These are phyloP conservation scores for Drosophila acutilabella DNA, from an alignment of 2,888 invertebrate species.

Conservation along the genomic window DNA sequence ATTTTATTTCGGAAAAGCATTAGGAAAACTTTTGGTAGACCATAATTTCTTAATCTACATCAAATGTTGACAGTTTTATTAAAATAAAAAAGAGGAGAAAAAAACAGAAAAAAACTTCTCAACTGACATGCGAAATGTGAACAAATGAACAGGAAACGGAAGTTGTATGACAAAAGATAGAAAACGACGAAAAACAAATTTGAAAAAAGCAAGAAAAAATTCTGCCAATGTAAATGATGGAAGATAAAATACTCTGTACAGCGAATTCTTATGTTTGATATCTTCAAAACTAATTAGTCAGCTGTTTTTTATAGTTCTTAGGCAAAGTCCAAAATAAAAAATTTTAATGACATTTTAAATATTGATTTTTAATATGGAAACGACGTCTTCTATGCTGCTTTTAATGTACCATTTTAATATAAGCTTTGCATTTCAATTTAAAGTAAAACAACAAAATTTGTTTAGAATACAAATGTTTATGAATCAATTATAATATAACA, in stretches of 20 bases:
- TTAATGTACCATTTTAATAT: too few species aligned
- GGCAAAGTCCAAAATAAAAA: too few species aligned
- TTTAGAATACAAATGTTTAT: too few species aligned
- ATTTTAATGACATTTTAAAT: too few species aligned
- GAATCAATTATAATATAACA: too few species aligned
- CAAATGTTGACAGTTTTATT: conserved; percentile 79
- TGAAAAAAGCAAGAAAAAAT: conserved; percentile 16
- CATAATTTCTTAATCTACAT: conserved; percentile 81
- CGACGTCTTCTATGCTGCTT: too few species aligned
- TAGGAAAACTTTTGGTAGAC: conserved; percentile 45
- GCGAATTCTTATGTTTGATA: too few species aligned
- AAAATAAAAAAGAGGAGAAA: conserved; percentile 48
- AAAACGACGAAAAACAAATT: conserved; percentile 35
- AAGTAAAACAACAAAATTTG: too few species aligned
- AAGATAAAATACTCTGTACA: not conserved
- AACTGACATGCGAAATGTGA: conserved; percentile 72
- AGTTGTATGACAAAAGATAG: conserved; percentile 68
- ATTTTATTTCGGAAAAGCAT: not conserved
- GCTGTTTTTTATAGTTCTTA: too few species aligned
- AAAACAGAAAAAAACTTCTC: conserved; percentile 33
- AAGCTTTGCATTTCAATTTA: too few species aligned
- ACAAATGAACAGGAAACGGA: conserved; percentile 81
- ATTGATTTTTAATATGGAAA: too few species aligned
- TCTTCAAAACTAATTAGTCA: too few species aligned
- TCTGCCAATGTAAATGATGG: not conserved